A percentile compares a stretch with the other conserved stretches of the same genome.
phyloP scores from a whole-genome alignment of 2,888 invertebrate genomes.

The Drosophila borealis region DNA sequence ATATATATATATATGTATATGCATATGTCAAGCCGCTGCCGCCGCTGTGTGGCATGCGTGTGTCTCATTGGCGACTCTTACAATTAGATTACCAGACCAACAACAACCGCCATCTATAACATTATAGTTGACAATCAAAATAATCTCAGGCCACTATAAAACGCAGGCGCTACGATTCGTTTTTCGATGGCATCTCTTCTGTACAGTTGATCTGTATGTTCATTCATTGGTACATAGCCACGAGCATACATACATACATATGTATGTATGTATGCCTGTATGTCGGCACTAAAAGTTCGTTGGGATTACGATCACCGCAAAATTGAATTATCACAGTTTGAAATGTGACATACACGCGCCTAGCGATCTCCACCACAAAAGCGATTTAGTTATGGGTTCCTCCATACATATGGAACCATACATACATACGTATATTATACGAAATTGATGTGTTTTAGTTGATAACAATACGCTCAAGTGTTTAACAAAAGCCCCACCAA shows the following conservation, averaged over 20 bases:
- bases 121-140: slow-evolving; percentile 56
- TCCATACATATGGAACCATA: slow-evolving; percentile 6
- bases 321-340: slow-evolving; percentile 80
- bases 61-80: slow-evolving; percentile 60
- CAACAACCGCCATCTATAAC: slow-evolving; percentile 28
- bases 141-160: slow-evolving; percentile 49
- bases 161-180: slow-evolving; percentile 67
- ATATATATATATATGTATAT: background rate
- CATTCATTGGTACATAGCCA: background rate
- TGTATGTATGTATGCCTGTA: slow-evolving; percentile 25
- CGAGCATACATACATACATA: background rate
- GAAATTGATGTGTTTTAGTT: slow-evolving; percentile 25
- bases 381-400: slow-evolving; percentile 29
- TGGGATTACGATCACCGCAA: slow-evolving; percentile 62
- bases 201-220: slow-evolving; percentile 22
- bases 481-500: slow-evolving; percentile 56
- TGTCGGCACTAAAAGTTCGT: slow-evolving; percentile 60
- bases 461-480: slow-evolving; percentile 54
- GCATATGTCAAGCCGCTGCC: slow-evolving; percentile 19
- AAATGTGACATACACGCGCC: slow-evolving; percentile 78
- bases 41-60: slow-evolving; percentile 43
- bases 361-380: slow-evolving; percentile 36
- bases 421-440: slow-evolving; percentile 4
- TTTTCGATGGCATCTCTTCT: slow-evolving; percentile 26
- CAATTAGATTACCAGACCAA: slow-evolving; percentile 74